Evolutionary conservation across 1,140 invertebrate genomes (phyloP), one percentile per base, ranked within the genome.

Genomic region (Phymastichus coffea): DNA sequence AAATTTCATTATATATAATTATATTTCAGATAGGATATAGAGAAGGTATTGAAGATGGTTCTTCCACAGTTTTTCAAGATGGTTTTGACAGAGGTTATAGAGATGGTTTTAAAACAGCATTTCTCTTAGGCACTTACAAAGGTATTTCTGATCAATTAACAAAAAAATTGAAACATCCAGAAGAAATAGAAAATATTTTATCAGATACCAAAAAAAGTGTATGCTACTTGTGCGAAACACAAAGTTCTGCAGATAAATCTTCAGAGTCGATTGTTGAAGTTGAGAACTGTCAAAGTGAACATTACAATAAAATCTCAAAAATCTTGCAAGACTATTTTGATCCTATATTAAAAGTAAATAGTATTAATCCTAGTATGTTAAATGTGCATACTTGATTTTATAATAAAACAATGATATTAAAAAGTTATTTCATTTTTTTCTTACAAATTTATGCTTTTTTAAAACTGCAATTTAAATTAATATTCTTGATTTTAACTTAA

Each of bases 71-170:
- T 14, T 82, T 84, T 43, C 85, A 87, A 69, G 57, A 74, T 3
- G 78, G 80, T 58, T 87, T 87, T 68, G 81, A 86, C 62, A 68
- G 64, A 26, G 85, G 85, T 6, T 86, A 82, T 63, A 66, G 66
- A 17, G 76, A 82, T 59, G 84, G 82, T n/a, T 79, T 85, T 17
- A 72, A 71, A 57, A 78, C 71, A 8, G 77, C 80, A 28, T 81
- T 83, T 46, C 66, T 74, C 54, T 44, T 86, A 43, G 80, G 82
- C 58, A 71, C 72, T 66, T 76, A 73, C 41, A 81, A 82, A 68
- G 76, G 75, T 15, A 44, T 77, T 38, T 61, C 65, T 28, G 62
- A 40, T 9, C 6, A 23, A 43, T 30, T 64, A 9, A 15, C 64
- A 6, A 63, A 67, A 12, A 19, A 68, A 56, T 14, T 57, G 12